These are phyloP conservation scores for Mus pahari DNA, from an alignment of 2,113 vertebrate species.

Conservation along the genomic window DNA sequence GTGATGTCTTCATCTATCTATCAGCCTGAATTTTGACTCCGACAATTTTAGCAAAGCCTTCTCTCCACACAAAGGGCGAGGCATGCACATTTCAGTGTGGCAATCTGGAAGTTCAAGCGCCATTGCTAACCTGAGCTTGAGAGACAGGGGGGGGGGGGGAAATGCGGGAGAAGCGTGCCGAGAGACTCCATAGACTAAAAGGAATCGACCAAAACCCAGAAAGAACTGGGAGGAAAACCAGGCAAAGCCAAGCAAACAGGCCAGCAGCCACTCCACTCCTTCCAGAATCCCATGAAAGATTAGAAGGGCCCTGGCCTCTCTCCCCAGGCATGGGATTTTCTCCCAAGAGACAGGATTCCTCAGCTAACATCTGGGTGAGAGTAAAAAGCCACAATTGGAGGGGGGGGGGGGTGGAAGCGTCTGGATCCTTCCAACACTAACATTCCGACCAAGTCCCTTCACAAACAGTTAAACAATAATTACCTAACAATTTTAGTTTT, in stretches of 20 bases:
- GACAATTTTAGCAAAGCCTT: neutral
- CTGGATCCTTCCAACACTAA: neutral
- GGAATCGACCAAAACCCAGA: neutral
- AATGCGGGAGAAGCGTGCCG: neutral
- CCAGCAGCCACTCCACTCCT: neutral
- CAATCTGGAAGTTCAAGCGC: neutral
- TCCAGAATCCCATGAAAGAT: neutral
- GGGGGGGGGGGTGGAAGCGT: neutral
- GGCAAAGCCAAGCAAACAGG: neutral
- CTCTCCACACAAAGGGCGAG: neutral
- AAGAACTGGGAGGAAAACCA: neutral
- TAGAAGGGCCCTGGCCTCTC: too few species aligned
- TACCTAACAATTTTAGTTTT: neutral
- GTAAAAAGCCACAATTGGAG: neutral
- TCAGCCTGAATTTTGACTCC: neutral
- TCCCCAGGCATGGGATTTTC: neutral
- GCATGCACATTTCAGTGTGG: neutral
- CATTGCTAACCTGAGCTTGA: neutral
- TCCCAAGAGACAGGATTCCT: neutral
- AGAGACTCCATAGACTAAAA: neutral
- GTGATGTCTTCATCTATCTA: neutral
- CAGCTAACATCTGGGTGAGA: neutral
- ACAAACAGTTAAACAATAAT: slow-evolving; percentile 7
- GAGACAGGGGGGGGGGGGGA: too few species aligned
- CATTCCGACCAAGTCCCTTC: neutral